These are phyloP conservation scores for Hemiprocne comata DNA, from an alignment of 2,113 vertebrate genomes.

Conservation along the genomic window DNA sequence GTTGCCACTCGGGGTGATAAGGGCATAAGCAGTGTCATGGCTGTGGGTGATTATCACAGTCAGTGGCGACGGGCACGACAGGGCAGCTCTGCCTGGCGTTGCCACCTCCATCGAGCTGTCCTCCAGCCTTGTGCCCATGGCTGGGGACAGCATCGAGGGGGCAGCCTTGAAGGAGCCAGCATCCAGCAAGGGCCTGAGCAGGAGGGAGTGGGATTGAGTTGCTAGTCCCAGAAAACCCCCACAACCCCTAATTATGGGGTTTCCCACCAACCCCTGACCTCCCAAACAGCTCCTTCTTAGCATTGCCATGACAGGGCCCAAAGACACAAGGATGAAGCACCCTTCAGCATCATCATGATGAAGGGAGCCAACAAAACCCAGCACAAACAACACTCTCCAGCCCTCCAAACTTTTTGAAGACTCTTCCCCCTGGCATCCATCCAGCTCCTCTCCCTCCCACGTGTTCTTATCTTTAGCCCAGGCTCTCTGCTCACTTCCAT, in stretches of 20 bases:
- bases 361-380: rapidly evolving
- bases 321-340: rapidly evolving
- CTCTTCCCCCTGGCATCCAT: neutral
- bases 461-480: neutral
- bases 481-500: neutral
- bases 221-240: neutral
- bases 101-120: neutral
- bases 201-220: neutral
- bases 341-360: rapidly evolving
- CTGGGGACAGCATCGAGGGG: neutral
- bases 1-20: neutral
- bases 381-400: rapidly evolving
- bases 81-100: neutral
- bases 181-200: rapidly evolving
- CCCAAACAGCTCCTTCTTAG: neutral
- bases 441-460: neutral
- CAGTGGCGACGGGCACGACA: rapidly evolving
- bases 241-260: neutral
- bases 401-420: neutral
- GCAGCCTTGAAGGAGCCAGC: neutral
- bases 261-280: too few relatives aligned
- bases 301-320: rapidly evolving
- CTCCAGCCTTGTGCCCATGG: neutral
- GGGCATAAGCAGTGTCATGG: neutral
- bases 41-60: too few relatives aligned